A percentile compares a stretch with the other conserved stretches of the same genome.
phyloP scores from a whole-genome alignment of 2,888 invertebrate genomes.

The Papilio gigon region DNA sequence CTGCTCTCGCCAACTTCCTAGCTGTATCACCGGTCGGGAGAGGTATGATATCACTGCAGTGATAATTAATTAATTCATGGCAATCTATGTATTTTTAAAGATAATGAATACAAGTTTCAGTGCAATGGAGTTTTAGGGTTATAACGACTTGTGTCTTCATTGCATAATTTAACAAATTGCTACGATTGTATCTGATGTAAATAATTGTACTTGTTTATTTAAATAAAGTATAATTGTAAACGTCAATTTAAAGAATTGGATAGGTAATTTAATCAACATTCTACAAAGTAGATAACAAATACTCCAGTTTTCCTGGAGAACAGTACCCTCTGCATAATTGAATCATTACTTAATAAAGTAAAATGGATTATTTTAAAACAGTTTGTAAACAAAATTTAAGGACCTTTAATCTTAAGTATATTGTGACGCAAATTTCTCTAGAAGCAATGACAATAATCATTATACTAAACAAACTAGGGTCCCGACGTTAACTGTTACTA shows the following conservation, averaged over 20 bases:
- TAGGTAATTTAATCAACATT: neutral
- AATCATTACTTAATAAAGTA: neutral
- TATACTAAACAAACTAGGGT: conserved; percentile 18
- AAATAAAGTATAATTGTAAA: neutral
- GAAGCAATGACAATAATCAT: conserved; percentile 13
- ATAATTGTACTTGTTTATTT: too few species aligned
- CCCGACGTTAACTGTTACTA: conserved; percentile 6
- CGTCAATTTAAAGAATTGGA: neutral
- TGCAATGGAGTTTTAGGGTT: too few species aligned
- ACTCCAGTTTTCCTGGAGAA: neutral
- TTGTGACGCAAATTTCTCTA: conserved; percentile 2
- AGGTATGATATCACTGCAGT: too few species aligned
- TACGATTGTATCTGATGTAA: too few species aligned
- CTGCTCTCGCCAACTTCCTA: conserved; percentile 97
- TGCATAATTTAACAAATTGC: too few species aligned
- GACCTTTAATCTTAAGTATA: conserved; percentile 12
- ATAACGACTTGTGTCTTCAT: too few species aligned
- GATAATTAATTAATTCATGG: too few species aligned
- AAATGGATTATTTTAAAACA: neutral
- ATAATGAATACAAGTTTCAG: too few species aligned
- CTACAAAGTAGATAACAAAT: neutral
- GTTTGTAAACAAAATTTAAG: conserved; percentile 56
- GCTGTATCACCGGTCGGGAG: conserved; percentile 97
- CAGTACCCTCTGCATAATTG: neutral
- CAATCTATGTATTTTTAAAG: too few species aligned